Percentiles rank a stretch among this genome's conserved stretches.
Conservation (phyloP, 2,113 vertebrate species). For the Nicator chloris region DNA sequence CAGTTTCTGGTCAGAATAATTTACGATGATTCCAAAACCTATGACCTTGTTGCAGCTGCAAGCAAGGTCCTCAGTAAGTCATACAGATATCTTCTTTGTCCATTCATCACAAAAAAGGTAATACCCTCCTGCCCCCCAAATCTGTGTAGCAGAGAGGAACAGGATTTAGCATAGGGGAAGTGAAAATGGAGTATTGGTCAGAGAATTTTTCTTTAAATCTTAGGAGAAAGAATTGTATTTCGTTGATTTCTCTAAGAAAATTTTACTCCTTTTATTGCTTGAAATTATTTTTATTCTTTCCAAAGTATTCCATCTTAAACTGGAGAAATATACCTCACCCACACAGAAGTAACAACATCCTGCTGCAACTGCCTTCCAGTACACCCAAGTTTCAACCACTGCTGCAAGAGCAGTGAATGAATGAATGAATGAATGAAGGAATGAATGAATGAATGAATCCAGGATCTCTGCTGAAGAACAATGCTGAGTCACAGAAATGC, state of each 20-base stretch:
- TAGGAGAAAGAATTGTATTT: neutral
- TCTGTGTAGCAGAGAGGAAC: neutral
- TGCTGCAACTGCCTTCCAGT: neutral
- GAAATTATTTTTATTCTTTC: neutral
- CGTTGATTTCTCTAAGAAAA: neutral
- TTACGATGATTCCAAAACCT: slow-evolving; percentile 97
- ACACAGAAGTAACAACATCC: neutral
- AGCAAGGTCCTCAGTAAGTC: slow-evolving; percentile 98
- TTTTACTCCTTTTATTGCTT: neutral
- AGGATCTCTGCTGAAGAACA: neutral
- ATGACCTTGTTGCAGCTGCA: slow-evolving; percentile 94
- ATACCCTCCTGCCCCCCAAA: neutral
- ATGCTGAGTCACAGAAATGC: neutral
- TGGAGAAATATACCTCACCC: neutral
- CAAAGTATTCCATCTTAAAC: neutral
- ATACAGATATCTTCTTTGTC: neutral
- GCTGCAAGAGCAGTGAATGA: neutral
- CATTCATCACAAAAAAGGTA: neutral
- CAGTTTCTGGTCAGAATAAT: slow-evolving; percentile 99
- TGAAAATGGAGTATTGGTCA: neutral
- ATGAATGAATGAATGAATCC: neutral
- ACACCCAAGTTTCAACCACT: neutral
- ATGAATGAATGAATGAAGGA: neutral
- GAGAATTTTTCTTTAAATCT: neutral
- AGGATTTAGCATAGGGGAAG: neutral